Percentiles rank a stretch among this genome's conserved stretches.
Evolutionary conservation across 2,113 vertebrate species (phyloP).

Genomic region (Cheilinus undulatus): DNA sequence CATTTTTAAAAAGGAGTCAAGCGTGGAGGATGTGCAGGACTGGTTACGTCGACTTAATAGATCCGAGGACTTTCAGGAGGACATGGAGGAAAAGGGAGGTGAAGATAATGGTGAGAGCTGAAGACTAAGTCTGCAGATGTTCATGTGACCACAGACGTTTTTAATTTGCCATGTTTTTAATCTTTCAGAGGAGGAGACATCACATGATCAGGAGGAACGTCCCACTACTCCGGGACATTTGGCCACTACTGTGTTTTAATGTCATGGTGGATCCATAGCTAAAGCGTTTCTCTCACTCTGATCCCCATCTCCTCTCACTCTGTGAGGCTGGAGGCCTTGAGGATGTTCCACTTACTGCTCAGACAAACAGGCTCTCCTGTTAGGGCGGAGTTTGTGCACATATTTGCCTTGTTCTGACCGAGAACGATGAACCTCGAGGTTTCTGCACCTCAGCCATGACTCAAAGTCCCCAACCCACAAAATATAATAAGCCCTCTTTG

Average conservation of each 20-base stretch:
- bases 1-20: conserved; percentile 57
- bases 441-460: conserved; percentile 20
- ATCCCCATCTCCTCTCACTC: conserved; percentile 30
- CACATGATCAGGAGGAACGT: conserved; percentile 54
- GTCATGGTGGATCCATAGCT: conserved; percentile 20
- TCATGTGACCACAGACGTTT: conserved; percentile 7
- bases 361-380: conserved; percentile 77
- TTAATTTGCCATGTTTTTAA: conserved; percentile 16
- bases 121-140: not conserved
- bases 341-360: conserved; percentile 52
- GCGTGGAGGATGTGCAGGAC: conserved; percentile 60
- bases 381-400: conserved; percentile 72
- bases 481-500: conserved; percentile 14
- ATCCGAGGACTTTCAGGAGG: conserved; percentile 50
- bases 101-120: conserved; percentile 50
- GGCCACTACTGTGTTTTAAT: conserved; percentile 57
- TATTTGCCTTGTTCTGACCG: conserved; percentile 66
- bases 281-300: conserved; percentile 34
- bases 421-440: conserved; percentile 46
- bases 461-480: not conserved
- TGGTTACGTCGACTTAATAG: conserved; percentile 54
- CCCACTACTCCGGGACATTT: conserved; percentile 52
- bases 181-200: conserved; percentile 55
- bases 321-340: conserved; percentile 41
- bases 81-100: conserved; percentile 48